Evolutionary conservation across 2,113 vertebrate species (phyloP), one percentile per base, ranked within the genome.

Genomic region (Nothocercus nigrocapillus): DNA sequence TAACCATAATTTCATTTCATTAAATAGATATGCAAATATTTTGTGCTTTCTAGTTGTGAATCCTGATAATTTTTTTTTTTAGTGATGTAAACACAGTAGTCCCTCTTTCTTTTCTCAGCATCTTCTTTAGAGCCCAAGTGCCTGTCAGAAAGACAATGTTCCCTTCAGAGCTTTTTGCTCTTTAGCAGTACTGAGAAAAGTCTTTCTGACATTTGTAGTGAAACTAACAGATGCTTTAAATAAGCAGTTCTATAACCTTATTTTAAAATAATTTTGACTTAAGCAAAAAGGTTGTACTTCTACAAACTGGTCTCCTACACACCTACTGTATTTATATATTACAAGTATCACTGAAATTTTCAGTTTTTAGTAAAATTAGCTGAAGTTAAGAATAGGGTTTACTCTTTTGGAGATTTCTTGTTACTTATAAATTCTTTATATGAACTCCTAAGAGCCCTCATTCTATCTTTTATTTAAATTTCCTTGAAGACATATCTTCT

Each of bases 151-250:
- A 79, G n/a, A 77, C 30, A 59, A 32, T 32, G 42, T 68, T 93
- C 32, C 73, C 17, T 73, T 84, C 75, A 70, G 78, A 96, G 76
- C 34, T 62, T 75, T 87, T 67, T 91, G 84, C 72, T 93, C 81
- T 97, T 95, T 83, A 82, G 64, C 77, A 81, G 32, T 85, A 80
- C 72, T 38, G 84, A 53, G 49, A 92, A 95, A 96, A 89, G 74
- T 54, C 44, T 95, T 94, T 72, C 83, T 96, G 90, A 92, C 79
- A 95, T 90, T 88, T 93, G 54, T 86, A 32, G 81, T 77, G 59
- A 74, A 96, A 77, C 59, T 95, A 82, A 75, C 72, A 94, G 47
- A 89, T 40, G 69, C 58, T 96, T 96, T 96, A 95, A 96, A 80
- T 68, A 76, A 92, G 74, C 13, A 90, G 9, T 24, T 80, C 32